Base-by-base conservation (phyloP, 2,888 invertebrate species). In the Conops quadrifasciatus region DNA sequence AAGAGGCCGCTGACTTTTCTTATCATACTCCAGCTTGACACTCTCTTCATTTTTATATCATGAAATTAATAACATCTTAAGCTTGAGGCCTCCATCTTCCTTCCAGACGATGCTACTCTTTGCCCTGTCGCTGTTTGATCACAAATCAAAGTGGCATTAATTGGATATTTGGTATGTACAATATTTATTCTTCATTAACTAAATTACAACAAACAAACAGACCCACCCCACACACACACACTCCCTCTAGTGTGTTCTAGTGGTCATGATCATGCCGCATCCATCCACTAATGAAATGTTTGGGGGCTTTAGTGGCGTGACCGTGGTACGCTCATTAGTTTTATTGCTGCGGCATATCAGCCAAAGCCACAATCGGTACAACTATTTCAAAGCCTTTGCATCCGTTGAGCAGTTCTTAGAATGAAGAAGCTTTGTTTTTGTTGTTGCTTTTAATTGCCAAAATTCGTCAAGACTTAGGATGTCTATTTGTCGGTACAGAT, bases 101-200 rank as follows among this genome's bases (percentile, higher is more conserved):
- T n/a, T n/a, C n/a, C n/a, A n/a, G n/a, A n/a, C n/a, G n/a, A n/a
- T n/a, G n/a, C n/a, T 56, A 56, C 21, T 51, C 9, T 51, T n/a
- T 13, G 56, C 1, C 26, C 15, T 56, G 24, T 21, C 56, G 56
- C 56, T 15, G 13, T 56, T 56, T 26, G 21, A 51, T 21, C 83
- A 83, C 82, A 83, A 83, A 83, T 83, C 82, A 83, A 82, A 83
- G 81, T 78, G 82, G 83, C 82, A 83, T 83, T 83, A 83, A 83
- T 83, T 83, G 82, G 82, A 82, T 82, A 82, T 82, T 81, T 81
- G 83, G 81, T 83, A 80, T 81, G 81, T 83, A 80, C 75, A 80
- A 76, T 80, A 78, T 80, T 80, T 77, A 72, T 77, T 80, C 77
- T 80, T 82, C 81, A 81, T 81, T 82, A 81, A 79, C 63, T 80